Evolutionary conservation across 2,888 invertebrate genomes (phyloP), one percentile per base, ranked within the genome.

Genomic region (Epinotia bilunana): DNA sequence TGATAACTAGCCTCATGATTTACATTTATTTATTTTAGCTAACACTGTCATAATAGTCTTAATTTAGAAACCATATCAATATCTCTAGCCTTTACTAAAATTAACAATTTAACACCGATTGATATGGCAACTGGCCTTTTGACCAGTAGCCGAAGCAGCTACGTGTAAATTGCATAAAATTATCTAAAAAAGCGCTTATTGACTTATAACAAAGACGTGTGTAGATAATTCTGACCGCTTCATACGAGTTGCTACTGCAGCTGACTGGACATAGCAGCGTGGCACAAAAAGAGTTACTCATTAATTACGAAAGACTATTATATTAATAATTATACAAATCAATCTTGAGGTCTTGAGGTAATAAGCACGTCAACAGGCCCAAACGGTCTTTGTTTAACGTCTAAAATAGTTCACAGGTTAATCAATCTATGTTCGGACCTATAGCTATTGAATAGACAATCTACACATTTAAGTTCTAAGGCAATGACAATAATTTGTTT

Each of bases 1-100:
- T 39, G 16, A 65, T 49, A 57, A 72, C 55, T 23, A 72, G 72
- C 72, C 72, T 72, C 72, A 28, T 43, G 20, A 6, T 23, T 46
- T 28, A 53, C 49, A 12, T 49, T 39, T 39, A 64, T n/a, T n/a
- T 53, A 53, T 65, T 65, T 62, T 33, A 18, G 13, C n/a, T 3
- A 62, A 18, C 39, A 11, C n/a, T 62, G 39, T 9, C 39, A 13
- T 11, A 3, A 43, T 12, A 33, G 5, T 6, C 20, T 28, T 12
- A n/a, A 53, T 33, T 11, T 53, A 20, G 9, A 20, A 46, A 63
- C 4, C 53, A n/a, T n/a, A 46, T 43, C 7, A 39, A 62, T 5
- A 20, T 63, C 2, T 63, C 63, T 63, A 63, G 63, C 46, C 20
- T 20, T 43, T 63, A 46, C 46, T 20, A 43, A 18, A 1, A 18